These are phyloP conservation scores for Amiota minor DNA, from an alignment of 2,888 invertebrate species.

Conservation along the genomic window DNA sequence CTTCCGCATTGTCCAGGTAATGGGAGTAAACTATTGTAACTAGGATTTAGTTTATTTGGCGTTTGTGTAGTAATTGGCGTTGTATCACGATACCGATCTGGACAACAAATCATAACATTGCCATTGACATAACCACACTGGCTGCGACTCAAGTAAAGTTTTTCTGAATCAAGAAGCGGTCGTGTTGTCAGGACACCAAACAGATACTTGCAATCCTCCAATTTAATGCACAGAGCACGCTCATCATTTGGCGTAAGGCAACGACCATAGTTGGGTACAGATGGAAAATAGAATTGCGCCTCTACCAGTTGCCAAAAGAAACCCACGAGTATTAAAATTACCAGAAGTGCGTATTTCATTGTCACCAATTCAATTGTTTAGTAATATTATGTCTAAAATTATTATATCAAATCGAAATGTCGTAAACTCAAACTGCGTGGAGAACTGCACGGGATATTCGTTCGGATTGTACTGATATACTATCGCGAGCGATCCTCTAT, in stretches of 20 bases:
- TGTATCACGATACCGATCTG: neutral
- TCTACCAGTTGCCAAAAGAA: neutral
- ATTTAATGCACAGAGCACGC: conserved; percentile 52
- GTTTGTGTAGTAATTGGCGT: neutral
- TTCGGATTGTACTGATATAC: no score
- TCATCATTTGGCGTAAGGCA: conserved; percentile 59
- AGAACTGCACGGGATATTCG: no score
- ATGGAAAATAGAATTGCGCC: conserved; percentile 36
- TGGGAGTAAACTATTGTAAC: conserved; percentile 6
- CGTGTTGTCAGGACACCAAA: conserved; percentile 48
- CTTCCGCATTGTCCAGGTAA: conserved; percentile 31
- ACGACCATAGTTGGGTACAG: conserved; percentile 53
- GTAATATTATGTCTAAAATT: no score
- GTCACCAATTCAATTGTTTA: no score
- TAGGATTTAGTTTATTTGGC: neutral
- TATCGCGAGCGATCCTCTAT: no score
- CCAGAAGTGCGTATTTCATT: neutral
- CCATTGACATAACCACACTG: conserved; percentile 79
- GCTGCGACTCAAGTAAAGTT: conserved; percentile 75
- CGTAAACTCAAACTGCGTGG: no score
- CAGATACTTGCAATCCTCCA: conserved; percentile 55
- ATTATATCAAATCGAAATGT: no score
- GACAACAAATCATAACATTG: conserved; percentile 47
- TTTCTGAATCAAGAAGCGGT: conserved; percentile 48
- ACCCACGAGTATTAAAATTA: neutral